phyloP scores from a whole-genome alignment of 1,140 invertebrate species.

The Drosophila repleta region DNA sequence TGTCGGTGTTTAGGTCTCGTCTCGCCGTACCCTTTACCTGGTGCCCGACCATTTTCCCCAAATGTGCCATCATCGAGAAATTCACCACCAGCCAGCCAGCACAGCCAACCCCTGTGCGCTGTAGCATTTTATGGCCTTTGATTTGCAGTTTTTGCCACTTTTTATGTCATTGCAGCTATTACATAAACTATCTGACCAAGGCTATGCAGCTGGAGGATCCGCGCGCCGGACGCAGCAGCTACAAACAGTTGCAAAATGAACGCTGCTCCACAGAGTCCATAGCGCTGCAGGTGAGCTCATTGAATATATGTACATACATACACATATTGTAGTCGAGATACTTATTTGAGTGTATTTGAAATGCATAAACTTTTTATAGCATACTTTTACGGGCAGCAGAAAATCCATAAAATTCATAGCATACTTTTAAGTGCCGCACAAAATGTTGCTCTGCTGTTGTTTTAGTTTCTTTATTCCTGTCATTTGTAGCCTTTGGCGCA shows the following conservation, averaged over 20 bases:
- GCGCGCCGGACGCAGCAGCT: slow-evolving; percentile 84
- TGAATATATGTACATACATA: too few species aligned
- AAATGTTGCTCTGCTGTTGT: too few species aligned
- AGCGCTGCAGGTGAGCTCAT: slow-evolving; percentile 85
- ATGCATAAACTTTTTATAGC: too few species aligned
- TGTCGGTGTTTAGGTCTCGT: slow-evolving; percentile 55
- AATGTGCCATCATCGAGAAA: slow-evolving; percentile 42
- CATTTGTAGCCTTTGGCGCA: slow-evolving; percentile 57
- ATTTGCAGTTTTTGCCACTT: slow-evolving; percentile 55
- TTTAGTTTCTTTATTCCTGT: too few species aligned
- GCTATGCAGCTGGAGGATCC: slow-evolving; percentile 89
- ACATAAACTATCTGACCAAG: slow-evolving; percentile 90
- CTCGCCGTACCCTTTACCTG: slow-evolving; percentile 37
- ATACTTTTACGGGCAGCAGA: too few species aligned
- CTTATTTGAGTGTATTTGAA: too few species aligned
- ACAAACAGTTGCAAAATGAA: slow-evolving; percentile 85
- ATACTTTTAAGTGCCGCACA: too few species aligned
- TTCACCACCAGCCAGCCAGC: slow-evolving; percentile 39
- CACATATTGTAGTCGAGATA: too few species aligned
- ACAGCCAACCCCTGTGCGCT: slow-evolving; percentile 41
- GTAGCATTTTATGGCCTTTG: slow-evolving; percentile 58
- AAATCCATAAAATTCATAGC: too few species aligned
- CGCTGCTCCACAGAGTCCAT: slow-evolving; percentile 85
- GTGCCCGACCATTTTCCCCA: slow-evolving; percentile 36
- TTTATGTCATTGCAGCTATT: slow-evolving; percentile 87